Percentiles rank a stretch among this genome's conserved stretches.
Evolutionary conservation across 2,888 invertebrate species (phyloP).

Genomic region (Lithophane leautieri): DNA sequence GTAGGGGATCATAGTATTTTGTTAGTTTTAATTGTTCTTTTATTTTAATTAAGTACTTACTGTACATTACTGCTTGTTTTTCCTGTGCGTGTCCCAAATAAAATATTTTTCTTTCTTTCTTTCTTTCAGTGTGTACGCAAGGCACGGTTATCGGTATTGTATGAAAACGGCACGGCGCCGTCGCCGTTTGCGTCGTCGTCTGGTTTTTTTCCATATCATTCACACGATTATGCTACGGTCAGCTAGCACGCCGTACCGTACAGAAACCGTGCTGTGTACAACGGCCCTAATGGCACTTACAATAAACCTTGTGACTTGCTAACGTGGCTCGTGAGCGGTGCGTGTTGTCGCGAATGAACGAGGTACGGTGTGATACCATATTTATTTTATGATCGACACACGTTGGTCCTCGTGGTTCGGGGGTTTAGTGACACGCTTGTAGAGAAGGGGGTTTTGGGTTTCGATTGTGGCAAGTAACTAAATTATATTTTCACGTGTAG

Average conservation of each 20-base stretch:
- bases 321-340: neutral
- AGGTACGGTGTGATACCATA: conserved; percentile 3
- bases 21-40: no score
- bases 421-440: neutral
- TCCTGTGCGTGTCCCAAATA: no score
- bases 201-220: neutral
- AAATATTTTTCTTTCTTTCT: no score
- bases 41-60: no score
- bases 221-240: neutral
- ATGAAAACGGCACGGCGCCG: neutral
- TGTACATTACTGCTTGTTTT: no score
- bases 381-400: conserved; percentile 2
- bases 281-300: neutral
- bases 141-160: neutral
- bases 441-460: neutral
- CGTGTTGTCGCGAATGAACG: neutral
- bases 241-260: no score
- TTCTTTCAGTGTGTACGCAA: no score
- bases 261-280: no score
- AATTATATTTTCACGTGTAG: neutral
- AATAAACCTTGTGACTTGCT: conserved; percentile 9
- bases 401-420: neutral
- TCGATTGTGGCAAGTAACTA: neutral
- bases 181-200: no score
- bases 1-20: no score